Conservation (phyloP, 2,888 invertebrate species). For the Diplazon laetatorius region DNA sequence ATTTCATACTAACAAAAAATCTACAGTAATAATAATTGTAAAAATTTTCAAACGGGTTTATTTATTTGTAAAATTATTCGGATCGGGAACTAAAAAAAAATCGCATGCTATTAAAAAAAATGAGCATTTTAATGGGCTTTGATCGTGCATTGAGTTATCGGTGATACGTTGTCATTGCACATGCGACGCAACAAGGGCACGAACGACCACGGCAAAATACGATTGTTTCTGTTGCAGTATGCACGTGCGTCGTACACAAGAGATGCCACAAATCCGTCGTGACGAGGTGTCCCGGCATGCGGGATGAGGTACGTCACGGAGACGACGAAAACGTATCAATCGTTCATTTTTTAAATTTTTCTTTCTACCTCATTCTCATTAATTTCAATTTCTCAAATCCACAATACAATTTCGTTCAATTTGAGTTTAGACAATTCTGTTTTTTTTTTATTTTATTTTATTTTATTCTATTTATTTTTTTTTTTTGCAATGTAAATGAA, state of each 20-base stretch:
- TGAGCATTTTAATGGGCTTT: constrained; percentile 73
- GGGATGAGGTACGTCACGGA: constrained; percentile 88
- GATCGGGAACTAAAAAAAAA: constrained; percentile 66
- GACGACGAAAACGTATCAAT: constrained; percentile 53
- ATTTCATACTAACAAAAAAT: background rate
- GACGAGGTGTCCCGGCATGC: constrained; percentile 99
- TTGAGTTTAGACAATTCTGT: too few relatives aligned
- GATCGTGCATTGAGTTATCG: constrained; percentile 68
- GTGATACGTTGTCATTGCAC: constrained; percentile 22
- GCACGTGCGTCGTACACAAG: constrained; percentile 99
- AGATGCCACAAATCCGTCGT: constrained; percentile 98
- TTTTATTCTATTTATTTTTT: constrained; percentile 19
- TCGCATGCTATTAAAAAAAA: too few relatives aligned
- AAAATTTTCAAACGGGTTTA: constrained; percentile 50
- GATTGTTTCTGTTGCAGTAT: constrained; percentile 87
- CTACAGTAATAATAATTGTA: constrained; percentile 43
- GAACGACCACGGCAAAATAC: constrained; percentile 54
- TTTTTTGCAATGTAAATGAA: constrained; percentile 26
- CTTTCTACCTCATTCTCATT: constrained; percentile 4
- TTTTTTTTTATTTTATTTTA: constrained; percentile 21
- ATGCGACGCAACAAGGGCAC: constrained; percentile 41
- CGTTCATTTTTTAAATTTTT: constrained; percentile 17
- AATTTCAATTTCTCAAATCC: constrained; percentile 29
- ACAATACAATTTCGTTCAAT: too few relatives aligned
- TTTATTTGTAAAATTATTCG: constrained; percentile 16